These are phyloP conservation scores for Merops nubicus DNA, from an alignment of 2,113 vertebrate genomes.

Conservation along the genomic window DNA sequence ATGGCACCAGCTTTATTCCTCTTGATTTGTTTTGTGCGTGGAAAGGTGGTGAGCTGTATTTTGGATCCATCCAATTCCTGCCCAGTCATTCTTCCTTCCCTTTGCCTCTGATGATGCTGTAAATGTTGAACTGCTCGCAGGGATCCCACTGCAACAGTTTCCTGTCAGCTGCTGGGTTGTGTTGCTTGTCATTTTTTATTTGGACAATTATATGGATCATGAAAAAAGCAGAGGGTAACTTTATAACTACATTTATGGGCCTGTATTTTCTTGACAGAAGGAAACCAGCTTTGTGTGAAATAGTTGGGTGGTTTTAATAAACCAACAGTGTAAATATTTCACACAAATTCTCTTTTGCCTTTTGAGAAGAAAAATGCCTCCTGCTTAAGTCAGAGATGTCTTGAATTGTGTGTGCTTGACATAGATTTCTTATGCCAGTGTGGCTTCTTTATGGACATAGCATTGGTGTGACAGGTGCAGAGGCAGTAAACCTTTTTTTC, in stretches of 20 bases:
- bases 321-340: conserved; percentile 45
- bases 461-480: background rate
- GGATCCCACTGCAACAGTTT: conserved; percentile 12
- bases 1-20: conserved; percentile 11
- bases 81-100: conserved; percentile 14
- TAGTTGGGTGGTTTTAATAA: conserved; percentile 49
- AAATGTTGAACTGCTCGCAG: conserved; percentile 12
- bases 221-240: conserved; percentile 29
- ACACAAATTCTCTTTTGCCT: background rate
- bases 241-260: conserved; percentile 52
- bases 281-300: conserved; percentile 19
- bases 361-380: conserved; percentile 28
- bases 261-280: conserved; percentile 20
- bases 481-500: background rate
- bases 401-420: background rate
- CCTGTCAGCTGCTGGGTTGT: conserved; percentile 33
- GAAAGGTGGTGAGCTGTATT: conserved; percentile 29
- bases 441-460: background rate
- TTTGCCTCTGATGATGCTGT: background rate
- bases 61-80: conserved; percentile 38
- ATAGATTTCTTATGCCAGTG: background rate
- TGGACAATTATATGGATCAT: conserved; percentile 52
- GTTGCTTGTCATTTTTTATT: conserved; percentile 61
- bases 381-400: background rate
- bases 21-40: conserved; percentile 4